These are phyloP conservation scores for Eumaeus atala DNA, from an alignment of 1,140 invertebrate species.

Conservation along the genomic window DNA sequence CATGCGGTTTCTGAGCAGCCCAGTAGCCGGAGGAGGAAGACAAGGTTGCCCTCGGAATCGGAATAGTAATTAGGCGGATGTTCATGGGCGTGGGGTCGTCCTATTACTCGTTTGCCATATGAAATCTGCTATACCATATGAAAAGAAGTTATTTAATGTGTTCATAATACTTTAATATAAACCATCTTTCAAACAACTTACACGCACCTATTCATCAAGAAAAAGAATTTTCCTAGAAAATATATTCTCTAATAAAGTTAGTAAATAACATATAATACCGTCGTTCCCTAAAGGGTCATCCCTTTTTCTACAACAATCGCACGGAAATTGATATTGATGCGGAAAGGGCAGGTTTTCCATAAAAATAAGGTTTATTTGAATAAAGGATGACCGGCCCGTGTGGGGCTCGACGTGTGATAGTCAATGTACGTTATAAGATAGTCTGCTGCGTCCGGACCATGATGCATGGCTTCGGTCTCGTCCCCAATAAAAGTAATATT, in stretches of 20 bases:
- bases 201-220: constrained; percentile 10
- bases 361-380: constrained; percentile 74
- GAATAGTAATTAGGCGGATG: too few relatives aligned
- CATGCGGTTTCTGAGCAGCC: too few relatives aligned
- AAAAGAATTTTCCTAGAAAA: constrained; percentile 30
- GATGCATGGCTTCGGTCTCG: constrained; percentile 36
- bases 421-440: constrained; percentile 59
- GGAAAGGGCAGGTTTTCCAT: constrained; percentile 71
- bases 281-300: constrained; percentile 68
- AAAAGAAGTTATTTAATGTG: too few relatives aligned
- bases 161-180: not conserved
- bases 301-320: constrained; percentile 72
- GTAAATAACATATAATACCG: constrained; percentile 50
- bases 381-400: constrained; percentile 65
- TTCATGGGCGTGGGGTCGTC: too few relatives aligned
- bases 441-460: constrained; percentile 36
- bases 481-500: too few relatives aligned
- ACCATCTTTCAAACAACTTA: constrained; percentile 2
- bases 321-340: constrained; percentile 73
- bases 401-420: constrained; percentile 46
- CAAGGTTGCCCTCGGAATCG: too few relatives aligned
- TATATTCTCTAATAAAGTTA: constrained; percentile 63
- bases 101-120: too few relatives aligned
- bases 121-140: too few relatives aligned
- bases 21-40: too few relatives aligned